A percentile compares a stretch with the other conserved stretches of the same genome.
These are phyloP conservation scores for Myotis yumanensis DNA, from an alignment of 2,113 vertebrate genomes.

Conservation along the genomic window DNA sequence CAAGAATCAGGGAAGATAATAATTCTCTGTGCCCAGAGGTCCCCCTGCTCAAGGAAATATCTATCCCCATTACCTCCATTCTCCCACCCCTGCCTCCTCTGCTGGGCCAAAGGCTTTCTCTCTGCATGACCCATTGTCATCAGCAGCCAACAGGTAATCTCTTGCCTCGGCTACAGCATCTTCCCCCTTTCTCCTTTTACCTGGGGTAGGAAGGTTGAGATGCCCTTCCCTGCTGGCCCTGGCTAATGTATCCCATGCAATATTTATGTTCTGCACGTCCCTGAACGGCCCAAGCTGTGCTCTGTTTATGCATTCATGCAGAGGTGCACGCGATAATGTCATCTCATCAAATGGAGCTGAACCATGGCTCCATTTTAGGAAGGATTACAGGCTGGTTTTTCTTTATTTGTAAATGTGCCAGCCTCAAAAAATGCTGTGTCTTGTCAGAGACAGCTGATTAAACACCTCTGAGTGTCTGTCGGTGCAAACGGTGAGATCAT, in stretches of 20 bases:
- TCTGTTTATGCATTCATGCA: slow-evolving; percentile 69
- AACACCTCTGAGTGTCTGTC: slow-evolving; percentile 72
- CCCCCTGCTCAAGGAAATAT: not conserved
- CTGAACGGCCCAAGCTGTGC: slow-evolving; percentile 56
- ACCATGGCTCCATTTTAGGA: slow-evolving; percentile 47
- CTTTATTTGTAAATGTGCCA: slow-evolving; percentile 70
- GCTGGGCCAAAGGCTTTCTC: not conserved
- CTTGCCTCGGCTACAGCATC: not conserved
- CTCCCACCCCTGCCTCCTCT: not conserved
- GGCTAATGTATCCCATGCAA: slow-evolving; percentile 3
- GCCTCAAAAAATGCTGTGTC: slow-evolving; percentile 39
- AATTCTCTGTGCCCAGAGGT: not conserved
- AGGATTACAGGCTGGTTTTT: slow-evolving; percentile 59
- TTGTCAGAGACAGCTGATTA: slow-evolving; percentile 74
- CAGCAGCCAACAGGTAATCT: not conserved
- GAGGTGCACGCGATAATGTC: slow-evolving; percentile 58
- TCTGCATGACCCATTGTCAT: not conserved
- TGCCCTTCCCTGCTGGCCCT: not conserved
- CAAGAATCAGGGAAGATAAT: not conserved
- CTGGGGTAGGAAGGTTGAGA: not conserved
- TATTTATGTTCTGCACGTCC: slow-evolving; percentile 55
- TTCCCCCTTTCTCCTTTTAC: not conserved
- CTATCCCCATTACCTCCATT: not conserved
- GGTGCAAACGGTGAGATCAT: slow-evolving; percentile 53
- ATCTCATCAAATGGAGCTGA: slow-evolving; percentile 58